phyloP scores from a whole-genome alignment of 2,888 invertebrate genomes.

The Watsonalla cultraria region DNA sequence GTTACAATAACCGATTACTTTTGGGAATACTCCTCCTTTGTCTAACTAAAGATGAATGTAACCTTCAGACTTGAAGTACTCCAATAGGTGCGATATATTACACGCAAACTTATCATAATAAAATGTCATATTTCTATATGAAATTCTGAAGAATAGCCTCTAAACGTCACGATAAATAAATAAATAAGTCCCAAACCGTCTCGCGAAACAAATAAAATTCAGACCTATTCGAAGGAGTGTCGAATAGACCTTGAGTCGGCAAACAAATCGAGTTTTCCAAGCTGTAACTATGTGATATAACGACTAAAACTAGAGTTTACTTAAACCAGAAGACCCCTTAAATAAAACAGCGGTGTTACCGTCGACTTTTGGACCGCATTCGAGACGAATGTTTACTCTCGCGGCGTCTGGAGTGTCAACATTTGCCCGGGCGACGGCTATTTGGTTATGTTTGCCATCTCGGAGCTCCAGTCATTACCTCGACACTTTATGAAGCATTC shows the following conservation, averaged over 20 bases:
- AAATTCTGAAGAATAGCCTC: not conserved
- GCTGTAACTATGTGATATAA: not conserved
- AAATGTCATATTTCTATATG: not conserved
- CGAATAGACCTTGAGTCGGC: not conserved
- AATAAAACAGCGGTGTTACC: conserved; percentile 1
- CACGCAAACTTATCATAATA: not conserved
- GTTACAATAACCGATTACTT: not conserved
- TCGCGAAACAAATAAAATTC: not conserved
- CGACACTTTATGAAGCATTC: conserved; percentile 3
- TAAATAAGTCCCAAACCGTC: not conserved
- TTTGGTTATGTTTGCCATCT: conserved; percentile 4
- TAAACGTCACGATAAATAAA: not conserved
- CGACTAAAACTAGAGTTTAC: not conserved
- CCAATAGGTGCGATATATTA: not conserved
- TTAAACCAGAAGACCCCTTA: not conserved
- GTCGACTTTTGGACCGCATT: conserved; percentile 2
- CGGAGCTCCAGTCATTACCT: conserved; percentile 3
- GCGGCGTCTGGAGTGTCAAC: conserved; percentile 3
- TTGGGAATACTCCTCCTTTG: not conserved
- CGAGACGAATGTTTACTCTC: conserved; percentile 2
- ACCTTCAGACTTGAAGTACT: not conserved
- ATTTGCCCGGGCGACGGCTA: conserved; percentile 1
- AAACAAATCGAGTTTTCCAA: not conserved
- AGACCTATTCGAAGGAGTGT: not conserved
- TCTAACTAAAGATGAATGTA: not conserved